These are phyloP conservation scores for Leuctra nigra DNA, from an alignment of 2,888 invertebrate genomes.

Conservation along the genomic window DNA sequence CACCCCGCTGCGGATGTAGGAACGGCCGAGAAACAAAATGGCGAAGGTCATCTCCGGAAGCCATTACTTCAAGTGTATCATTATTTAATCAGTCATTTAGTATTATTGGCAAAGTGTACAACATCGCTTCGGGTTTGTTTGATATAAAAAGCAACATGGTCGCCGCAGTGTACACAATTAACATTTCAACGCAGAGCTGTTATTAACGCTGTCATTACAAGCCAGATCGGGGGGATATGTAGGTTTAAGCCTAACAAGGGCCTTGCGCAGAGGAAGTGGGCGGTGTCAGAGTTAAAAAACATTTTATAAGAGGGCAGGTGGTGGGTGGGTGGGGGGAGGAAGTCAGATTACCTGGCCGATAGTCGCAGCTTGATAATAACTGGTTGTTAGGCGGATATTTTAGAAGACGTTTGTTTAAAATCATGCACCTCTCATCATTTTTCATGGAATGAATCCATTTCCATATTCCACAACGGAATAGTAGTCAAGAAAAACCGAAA, in stretches of 20 bases:
- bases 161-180: not conserved
- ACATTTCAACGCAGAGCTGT: not conserved
- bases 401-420: conserved; percentile 11
- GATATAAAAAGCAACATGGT: not conserved
- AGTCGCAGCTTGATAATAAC: not conserved
- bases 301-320: not conserved
- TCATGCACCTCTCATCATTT: not conserved
- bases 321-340: not conserved
- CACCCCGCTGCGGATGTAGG: too few species aligned
- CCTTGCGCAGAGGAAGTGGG: conserved; percentile 4
- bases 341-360: not conserved
- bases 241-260: not conserved
- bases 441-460: not conserved
- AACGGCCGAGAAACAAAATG: too few species aligned
- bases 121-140: too few species aligned
- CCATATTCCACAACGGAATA: not conserved
- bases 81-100: too few species aligned
- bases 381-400: not conserved
- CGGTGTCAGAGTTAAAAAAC: not conserved
- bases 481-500: not conserved
- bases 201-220: conserved; percentile 4
- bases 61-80: too few species aligned
- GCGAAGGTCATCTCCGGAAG: too few species aligned
- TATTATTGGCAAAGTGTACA: too few species aligned
- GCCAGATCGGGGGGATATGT: too few species aligned